phyloP scores from a whole-genome alignment of 1,140 invertebrate genomes.

The Drosophila nikananu region DNA sequence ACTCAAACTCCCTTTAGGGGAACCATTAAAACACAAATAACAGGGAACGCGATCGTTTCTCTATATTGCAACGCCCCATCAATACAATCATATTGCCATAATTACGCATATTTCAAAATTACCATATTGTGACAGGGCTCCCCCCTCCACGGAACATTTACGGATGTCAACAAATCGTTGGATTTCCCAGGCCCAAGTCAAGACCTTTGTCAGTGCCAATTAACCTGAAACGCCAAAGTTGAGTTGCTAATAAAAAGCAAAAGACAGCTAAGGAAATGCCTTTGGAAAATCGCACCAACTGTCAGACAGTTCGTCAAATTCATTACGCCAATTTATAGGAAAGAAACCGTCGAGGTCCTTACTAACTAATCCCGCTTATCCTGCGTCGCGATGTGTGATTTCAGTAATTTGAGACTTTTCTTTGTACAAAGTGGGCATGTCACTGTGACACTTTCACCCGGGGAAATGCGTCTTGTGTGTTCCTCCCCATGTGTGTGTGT shows the following conservation, averaged over 20 bases:
- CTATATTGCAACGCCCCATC: constrained; percentile 23
- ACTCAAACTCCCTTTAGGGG: neutral
- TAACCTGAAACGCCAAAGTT: constrained; percentile 45
- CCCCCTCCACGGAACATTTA: constrained; percentile 7
- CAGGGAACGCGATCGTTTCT: neutral
- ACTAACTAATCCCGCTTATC: constrained; percentile 68
- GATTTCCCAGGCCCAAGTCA: constrained; percentile 47
- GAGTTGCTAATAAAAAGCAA: constrained; percentile 32
- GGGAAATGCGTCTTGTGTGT: constrained; percentile 71
- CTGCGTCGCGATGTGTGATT: constrained; percentile 55
- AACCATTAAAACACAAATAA: constrained; percentile 17
- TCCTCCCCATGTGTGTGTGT: constrained; percentile 35
- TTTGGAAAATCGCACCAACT: constrained; percentile 14
- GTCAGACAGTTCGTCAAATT: constrained; percentile 77
- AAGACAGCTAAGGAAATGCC: neutral
- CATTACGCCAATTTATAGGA: constrained; percentile 62
- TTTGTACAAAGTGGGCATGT: constrained; percentile 68
- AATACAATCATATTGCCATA: constrained; percentile 6
- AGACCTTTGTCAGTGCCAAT: constrained; percentile 80
- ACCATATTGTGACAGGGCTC: constrained; percentile 10
- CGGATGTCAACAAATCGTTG: constrained; percentile 48
- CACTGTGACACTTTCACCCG: constrained; percentile 76
- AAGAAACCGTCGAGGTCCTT: constrained; percentile 16
- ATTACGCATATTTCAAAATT: constrained; percentile 10
- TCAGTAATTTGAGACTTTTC: constrained; percentile 78